Evolutionary conservation across 1,140 invertebrate species (phyloP).

Genomic region (Drosophila mauritiana): DNA sequence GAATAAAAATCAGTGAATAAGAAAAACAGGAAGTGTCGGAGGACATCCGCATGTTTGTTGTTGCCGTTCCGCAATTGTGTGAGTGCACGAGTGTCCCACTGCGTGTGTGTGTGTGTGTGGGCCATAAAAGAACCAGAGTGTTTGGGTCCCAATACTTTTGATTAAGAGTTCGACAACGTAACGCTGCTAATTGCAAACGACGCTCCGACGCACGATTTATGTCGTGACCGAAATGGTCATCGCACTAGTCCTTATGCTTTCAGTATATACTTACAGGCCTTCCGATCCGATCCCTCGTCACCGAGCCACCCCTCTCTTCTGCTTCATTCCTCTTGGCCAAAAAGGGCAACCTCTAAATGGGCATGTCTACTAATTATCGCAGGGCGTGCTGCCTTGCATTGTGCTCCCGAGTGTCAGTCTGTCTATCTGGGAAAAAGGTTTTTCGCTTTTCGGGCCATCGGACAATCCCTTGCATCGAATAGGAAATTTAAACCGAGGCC

Average conservation of each 20-base stretch:
- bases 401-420: slow-evolving; percentile 36
- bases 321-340: background rate
- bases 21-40: slow-evolving; percentile 84
- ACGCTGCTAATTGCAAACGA: slow-evolving; percentile 79
- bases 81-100: background rate
- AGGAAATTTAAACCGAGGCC: slow-evolving; percentile 36
- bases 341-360: slow-evolving; percentile 67
- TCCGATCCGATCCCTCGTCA: background rate
- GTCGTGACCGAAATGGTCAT: slow-evolving; percentile 64
- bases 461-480: background rate
- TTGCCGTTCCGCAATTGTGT: slow-evolving; percentile 33
- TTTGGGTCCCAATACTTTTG: slow-evolving; percentile 77
- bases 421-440: slow-evolving; percentile 29
- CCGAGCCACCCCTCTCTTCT: background rate
- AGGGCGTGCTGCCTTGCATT: slow-evolving; percentile 53
- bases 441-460: slow-evolving; percentile 8
- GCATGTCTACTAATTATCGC: slow-evolving; percentile 71
- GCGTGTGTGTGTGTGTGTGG: slow-evolving; percentile 20
- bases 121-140: slow-evolving; percentile 67
- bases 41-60: slow-evolving; percentile 81
- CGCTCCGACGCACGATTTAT: slow-evolving; percentile 72
- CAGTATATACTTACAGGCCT: background rate
- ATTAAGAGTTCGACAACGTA: slow-evolving; percentile 79
- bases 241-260: slow-evolving; percentile 15
- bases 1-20: slow-evolving; percentile 85